A percentile compares a stretch with the other conserved stretches of the same genome.
Evolutionary conservation across 64 coral and sea anemone genomes (phyloP).

Genomic region (Cladopsammia gracilis): DNA sequence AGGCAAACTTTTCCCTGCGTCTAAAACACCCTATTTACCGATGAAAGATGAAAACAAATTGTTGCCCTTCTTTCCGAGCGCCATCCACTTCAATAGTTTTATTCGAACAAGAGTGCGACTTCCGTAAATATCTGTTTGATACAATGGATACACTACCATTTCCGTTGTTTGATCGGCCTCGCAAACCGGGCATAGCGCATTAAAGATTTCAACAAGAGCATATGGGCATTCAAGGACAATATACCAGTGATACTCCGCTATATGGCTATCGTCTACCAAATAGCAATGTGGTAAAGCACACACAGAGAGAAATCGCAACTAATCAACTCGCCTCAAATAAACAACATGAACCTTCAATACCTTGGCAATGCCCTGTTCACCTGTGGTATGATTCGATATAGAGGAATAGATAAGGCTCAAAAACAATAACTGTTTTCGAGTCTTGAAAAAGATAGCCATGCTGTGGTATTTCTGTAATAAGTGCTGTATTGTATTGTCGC

Average conservation of each 20-base stretch:
- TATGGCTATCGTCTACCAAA: background rate
- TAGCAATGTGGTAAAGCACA: background rate
- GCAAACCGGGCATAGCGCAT: background rate
- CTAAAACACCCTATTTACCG: constrained; percentile 10
- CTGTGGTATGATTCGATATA: constrained; percentile 15
- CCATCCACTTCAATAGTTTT: constrained; percentile 48
- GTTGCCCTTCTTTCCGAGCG: constrained; percentile 19
- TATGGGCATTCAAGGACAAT: background rate
- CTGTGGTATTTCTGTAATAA: constrained; percentile 25
- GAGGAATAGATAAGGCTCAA: background rate
- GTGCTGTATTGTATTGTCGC: background rate
- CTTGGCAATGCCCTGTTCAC: background rate
- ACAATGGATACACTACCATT: constrained; percentile 36
- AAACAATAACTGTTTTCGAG: constrained; percentile 25
- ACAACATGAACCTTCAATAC: background rate
- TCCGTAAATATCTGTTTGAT: constrained; percentile 52
- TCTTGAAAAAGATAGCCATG: background rate
- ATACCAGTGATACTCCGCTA: too few species aligned
- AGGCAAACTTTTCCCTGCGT: background rate
- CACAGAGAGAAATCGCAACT: background rate
- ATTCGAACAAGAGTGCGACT: constrained; percentile 38
- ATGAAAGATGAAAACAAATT: constrained; percentile 36
- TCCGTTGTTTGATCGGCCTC: constrained; percentile 51
- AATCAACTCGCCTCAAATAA: constrained; percentile 8
- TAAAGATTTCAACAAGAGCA: background rate